These are phyloP conservation scores for Euthynnus affinis DNA, from an alignment of 2,797 vertebrate genomes.

Conservation along the genomic window DNA sequence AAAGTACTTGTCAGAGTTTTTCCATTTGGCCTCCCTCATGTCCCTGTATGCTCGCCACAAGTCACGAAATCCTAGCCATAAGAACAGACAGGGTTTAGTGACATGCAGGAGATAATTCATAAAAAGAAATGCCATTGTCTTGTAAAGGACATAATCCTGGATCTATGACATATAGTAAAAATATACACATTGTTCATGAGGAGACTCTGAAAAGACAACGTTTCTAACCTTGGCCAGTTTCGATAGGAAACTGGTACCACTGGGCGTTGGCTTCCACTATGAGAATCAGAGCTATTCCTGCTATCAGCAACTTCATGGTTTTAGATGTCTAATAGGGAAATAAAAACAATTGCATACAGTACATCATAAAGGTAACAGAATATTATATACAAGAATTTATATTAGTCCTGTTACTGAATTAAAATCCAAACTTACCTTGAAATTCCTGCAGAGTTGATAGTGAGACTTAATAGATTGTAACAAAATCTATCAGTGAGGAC, in stretches of 20 bases:
- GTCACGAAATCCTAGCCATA: conserved; percentile 33
- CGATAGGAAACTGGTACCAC: conserved; percentile 21
- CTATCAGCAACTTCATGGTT: conserved; percentile 55
- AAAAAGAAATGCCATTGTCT: background rate
- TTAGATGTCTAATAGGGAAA: conserved; percentile 22
- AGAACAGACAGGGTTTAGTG: background rate
- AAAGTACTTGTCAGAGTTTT: conserved; percentile 71
- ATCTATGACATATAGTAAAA: background rate
- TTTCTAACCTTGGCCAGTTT: conserved; percentile 35
- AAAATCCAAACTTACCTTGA: conserved; percentile 10
- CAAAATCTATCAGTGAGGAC: background rate
- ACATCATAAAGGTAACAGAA: background rate
- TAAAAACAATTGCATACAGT: background rate
- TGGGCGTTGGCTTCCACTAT: conserved; percentile 41
- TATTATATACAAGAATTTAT: background rate
- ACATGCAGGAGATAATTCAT: background rate
- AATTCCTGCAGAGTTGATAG: background rate
- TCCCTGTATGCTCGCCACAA: background rate
- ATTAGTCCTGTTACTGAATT: background rate
- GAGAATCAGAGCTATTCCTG: conserved; percentile 43
- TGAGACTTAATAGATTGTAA: background rate
- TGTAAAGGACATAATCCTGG: background rate
- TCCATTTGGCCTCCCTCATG: conserved; percentile 64
- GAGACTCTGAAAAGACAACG: background rate
- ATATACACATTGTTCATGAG: background rate